phyloP scores from a whole-genome alignment of 2,888 invertebrate genomes.

The Strigamia transsilvanica region DNA sequence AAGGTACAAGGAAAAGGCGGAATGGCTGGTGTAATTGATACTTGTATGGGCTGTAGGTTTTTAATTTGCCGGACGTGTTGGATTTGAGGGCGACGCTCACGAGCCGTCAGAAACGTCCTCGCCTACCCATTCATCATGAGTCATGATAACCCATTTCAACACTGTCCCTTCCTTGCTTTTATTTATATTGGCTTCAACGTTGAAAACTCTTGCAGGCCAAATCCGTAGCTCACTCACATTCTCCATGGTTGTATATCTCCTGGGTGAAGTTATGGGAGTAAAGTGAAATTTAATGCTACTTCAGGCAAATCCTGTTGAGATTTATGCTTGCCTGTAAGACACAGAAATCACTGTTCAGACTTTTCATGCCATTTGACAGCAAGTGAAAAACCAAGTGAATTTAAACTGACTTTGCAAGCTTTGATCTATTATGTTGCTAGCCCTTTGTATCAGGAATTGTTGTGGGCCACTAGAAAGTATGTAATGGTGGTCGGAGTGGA shows the following conservation, averaged over 20 bases:
- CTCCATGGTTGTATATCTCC: slow-evolving; percentile 1
- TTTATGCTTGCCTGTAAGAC: too few species aligned
- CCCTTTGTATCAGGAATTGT: too few species aligned
- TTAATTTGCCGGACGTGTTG: slow-evolving; percentile 14
- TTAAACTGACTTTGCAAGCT: too few species aligned
- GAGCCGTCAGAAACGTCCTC: slow-evolving; percentile 9
- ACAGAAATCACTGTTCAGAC: too few species aligned
- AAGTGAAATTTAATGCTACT: slow-evolving; percentile 1
- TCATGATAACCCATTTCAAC: slow-evolving; percentile 20
- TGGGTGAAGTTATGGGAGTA: background rate
- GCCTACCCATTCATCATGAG: slow-evolving; percentile 15
- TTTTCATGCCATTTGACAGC: too few species aligned
- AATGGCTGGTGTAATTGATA: slow-evolving; percentile 6
- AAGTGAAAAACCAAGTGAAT: too few species aligned
- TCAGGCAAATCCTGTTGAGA: background rate
- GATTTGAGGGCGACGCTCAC: slow-evolving; percentile 1
- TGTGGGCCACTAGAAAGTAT: too few species aligned
- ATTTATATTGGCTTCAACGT: slow-evolving; percentile 3
- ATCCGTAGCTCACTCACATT: slow-evolving; percentile 14
- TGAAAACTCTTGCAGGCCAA: background rate
- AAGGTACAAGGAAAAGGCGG: slow-evolving; percentile 15
- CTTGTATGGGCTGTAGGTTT: slow-evolving; percentile 4
- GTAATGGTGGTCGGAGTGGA: too few species aligned
- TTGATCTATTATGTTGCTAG: too few species aligned
- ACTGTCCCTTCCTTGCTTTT: background rate